Conservation (phyloP, 2,113 vertebrate species). For the Bucco capensis region DNA sequence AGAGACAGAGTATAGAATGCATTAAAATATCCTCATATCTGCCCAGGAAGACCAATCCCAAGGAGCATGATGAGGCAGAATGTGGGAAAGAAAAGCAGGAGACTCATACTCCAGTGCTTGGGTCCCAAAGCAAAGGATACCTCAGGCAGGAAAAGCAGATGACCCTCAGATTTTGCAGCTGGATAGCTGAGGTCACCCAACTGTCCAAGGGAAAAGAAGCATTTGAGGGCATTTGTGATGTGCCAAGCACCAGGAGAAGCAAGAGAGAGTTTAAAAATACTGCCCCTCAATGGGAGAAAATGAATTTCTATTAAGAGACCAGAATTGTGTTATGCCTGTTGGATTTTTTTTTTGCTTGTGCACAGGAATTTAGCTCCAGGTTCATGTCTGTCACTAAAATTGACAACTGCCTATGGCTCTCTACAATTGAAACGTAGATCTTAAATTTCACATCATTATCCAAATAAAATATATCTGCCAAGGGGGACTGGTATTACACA, state of each 20-base stretch:
- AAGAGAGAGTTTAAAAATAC: conserved; percentile 68
- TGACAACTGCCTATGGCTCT: conserved; percentile 93
- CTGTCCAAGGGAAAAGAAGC: conserved; percentile 46
- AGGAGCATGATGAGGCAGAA: neutral
- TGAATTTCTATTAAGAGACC: conserved; percentile 79
- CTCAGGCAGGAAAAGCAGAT: neutral
- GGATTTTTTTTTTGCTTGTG: conserved; percentile 85
- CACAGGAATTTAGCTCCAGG: conserved; percentile 82
- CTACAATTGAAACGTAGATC: conserved; percentile 90
- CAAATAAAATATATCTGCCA: conserved; percentile 88
- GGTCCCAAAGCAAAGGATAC: neutral
- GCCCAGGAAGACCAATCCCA: neutral
- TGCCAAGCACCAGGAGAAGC: conserved; percentile 49
- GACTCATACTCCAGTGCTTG: neutral
- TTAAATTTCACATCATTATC: conserved; percentile 99
- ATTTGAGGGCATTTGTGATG: conserved; percentile 59
- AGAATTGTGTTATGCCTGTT: conserved; percentile 75
- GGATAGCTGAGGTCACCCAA: conserved; percentile 46
- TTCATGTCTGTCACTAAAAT: conserved; percentile 86
- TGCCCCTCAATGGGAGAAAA: conserved; percentile 73
- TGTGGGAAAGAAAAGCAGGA: neutral
- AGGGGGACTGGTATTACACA: conserved; percentile 84
- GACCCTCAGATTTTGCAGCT: conserved; percentile 42
- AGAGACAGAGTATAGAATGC: neutral
- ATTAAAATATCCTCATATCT: neutral